Evolutionary conservation across 2,888 invertebrate species (phyloP).

Genomic region (Melolontha melolontha): DNA sequence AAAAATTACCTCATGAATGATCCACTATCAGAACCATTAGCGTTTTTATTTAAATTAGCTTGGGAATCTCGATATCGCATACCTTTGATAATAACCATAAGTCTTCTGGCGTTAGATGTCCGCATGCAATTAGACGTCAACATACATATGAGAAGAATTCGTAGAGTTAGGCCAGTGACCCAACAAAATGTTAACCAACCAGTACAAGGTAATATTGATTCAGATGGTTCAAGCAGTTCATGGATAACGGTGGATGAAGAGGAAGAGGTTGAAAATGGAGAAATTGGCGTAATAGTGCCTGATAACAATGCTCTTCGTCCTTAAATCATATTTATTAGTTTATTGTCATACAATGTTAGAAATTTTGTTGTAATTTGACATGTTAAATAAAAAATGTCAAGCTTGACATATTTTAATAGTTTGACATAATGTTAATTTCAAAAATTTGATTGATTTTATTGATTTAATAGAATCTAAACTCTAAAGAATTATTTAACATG

Average conservation of each 20-base stretch:
- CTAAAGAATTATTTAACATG: too few relatives aligned
- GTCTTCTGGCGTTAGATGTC: conserved; percentile 75
- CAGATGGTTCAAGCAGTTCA: conserved; percentile 35
- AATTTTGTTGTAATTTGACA: too few relatives aligned
- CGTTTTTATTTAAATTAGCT: conserved; percentile 78
- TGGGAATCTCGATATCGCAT: conserved; percentile 78
- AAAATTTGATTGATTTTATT: too few relatives aligned
- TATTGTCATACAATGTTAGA: too few relatives aligned
- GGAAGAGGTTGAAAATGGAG: conserved; percentile 31
- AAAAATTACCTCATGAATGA: background rate
- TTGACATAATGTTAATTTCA: too few relatives aligned
- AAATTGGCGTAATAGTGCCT: background rate
- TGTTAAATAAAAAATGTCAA: too few relatives aligned
- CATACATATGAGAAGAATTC: conserved; percentile 66
- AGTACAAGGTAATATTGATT: conserved; percentile 2
- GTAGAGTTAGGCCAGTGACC: conserved; percentile 45
- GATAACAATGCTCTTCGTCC: background rate
- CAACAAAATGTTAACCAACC: conserved; percentile 6
- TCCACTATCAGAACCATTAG: conserved; percentile 58
- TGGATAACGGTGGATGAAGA: conserved; percentile 45
- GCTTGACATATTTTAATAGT: too few relatives aligned
- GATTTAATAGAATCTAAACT: too few relatives aligned
- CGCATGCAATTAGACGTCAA: conserved; percentile 77
- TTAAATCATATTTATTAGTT: too few relatives aligned
- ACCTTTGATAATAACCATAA: conserved; percentile 75